Base-by-base conservation (phyloP, 30 jellyfish, hydroid and myxozoan species). In the Phacellophora camtschatica region DNA sequence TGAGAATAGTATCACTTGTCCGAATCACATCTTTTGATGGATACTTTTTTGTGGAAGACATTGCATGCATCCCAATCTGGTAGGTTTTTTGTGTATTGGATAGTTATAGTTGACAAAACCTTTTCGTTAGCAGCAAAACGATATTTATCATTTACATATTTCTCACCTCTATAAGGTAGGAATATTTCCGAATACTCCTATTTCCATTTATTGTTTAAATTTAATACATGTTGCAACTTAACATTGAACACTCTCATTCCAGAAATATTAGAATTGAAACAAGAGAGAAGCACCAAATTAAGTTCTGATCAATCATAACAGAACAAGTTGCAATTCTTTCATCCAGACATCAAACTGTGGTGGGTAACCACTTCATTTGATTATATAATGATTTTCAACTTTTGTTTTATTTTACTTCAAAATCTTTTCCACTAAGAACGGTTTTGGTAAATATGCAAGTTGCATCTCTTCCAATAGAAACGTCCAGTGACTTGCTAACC, bases 391-490 rank as follows among this genome's bases (percentile, higher is more conserved):
- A 27, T 68, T 68, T 68, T 68, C 25, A 19, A 66, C 82, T 48
- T 45, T 41, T 68, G 20, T 39, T 45, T 68, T 68, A 29, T 31
- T 43, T 36, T 68, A 9, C 30, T 22, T 24, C 30, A 68, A 24
- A 4, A 43, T 22, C 42, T 68, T 31, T 53, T 68, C 82, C 9
- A 68, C 66, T 7, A 68, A 66, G 35, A 68, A 68, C 24, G 82
- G 39, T 68, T 41, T 43, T 4, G 82, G 82, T 7, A 57, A 68
- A 33, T 28, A 28, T 42, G 70, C 82, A 27, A 19, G 16, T 32
- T 56, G 95, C 3, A 83, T 30, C 56, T 83, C 95, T n/a, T 69
- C 48, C 22, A n/a, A 34, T 83, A 83, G 54, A 83, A 83, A 15
- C 79, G 81, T 2, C 77, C 88, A 16, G 42, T 16, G 11, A 83